These are phyloP conservation scores for Dendrocincla fuliginosa DNA, from an alignment of 2,797 vertebrate species.

Conservation along the genomic window DNA sequence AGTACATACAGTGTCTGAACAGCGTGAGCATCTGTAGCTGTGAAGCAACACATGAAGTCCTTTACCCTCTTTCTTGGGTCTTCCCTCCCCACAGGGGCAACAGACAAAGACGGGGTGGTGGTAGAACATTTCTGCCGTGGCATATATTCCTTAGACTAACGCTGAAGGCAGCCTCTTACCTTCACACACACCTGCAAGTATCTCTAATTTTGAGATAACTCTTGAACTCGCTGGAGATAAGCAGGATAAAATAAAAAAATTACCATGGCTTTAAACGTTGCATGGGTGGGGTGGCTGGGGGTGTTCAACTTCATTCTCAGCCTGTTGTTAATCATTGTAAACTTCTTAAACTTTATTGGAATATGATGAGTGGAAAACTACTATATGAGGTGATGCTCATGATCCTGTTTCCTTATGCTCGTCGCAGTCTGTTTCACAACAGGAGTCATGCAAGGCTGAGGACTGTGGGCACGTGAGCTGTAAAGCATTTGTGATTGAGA, in stretches of 20 bases:
- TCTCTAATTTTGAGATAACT: not conserved
- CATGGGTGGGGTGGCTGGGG: too few species aligned
- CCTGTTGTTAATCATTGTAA: not conserved
- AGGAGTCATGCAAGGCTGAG: not conserved
- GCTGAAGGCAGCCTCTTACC: not conserved
- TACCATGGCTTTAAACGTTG: not conserved
- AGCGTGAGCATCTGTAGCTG: not conserved
- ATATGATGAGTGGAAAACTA: not conserved
- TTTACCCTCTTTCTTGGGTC: not conserved
- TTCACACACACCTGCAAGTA: not conserved
- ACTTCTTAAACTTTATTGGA: not conserved
- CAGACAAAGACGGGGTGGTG: rapidly evolving
- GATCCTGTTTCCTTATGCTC: not conserved
- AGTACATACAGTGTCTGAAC: not conserved
- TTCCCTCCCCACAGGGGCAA: not conserved
- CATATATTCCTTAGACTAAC: not conserved
- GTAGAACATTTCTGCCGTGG: not conserved
- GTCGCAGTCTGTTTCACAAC: not conserved
- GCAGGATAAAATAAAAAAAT: not conserved
- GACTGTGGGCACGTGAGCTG: not conserved
- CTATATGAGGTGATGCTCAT: not conserved
- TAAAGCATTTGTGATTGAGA: not conserved
- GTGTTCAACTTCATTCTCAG: not conserved
- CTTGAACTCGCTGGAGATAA: not conserved
- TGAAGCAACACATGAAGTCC: not conserved